Conservation (phyloP, 2,888 invertebrate genomes). For the Rhingia campestris region DNA sequence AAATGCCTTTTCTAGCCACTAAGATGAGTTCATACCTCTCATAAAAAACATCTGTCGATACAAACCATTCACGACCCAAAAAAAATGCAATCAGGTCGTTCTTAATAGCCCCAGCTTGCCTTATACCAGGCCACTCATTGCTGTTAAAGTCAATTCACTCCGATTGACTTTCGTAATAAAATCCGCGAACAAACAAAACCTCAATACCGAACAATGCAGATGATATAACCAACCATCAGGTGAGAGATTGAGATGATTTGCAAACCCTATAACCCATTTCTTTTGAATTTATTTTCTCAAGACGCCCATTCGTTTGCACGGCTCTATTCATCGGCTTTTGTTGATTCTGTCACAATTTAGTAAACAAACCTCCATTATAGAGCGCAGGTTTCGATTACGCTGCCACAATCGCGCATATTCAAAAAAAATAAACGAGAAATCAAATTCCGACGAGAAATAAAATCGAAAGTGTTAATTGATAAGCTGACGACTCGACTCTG, state of each 20-base stretch:
- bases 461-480: conserved; percentile 65
- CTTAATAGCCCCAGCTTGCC: too few relatives aligned
- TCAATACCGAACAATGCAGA: too few relatives aligned
- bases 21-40: too few relatives aligned
- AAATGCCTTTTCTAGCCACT: too few relatives aligned
- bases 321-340: conserved; percentile 12
- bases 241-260: conserved; percentile 15
- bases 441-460: conserved; percentile 28
- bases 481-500: conserved; percentile 27
- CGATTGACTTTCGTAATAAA: too few relatives aligned
- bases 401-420: conserved; percentile 14
- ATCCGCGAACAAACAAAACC: too few relatives aligned
- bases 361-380: background rate
- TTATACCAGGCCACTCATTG: too few relatives aligned
- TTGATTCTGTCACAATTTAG: conserved; percentile 27
- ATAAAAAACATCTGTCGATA: too few relatives aligned
- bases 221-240: too few relatives aligned
- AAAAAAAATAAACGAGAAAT: conserved; percentile 13
- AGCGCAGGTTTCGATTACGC: conserved; percentile 20
- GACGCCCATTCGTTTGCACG: conserved; percentile 22
- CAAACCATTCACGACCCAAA: too few relatives aligned
- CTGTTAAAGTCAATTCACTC: too few relatives aligned
- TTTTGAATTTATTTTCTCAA: conserved; percentile 28
- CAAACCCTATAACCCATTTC: conserved; percentile 39
- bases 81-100: too few relatives aligned